Conservation (phyloP, 2,113 vertebrate species). For the Acanthisitta chloris region DNA sequence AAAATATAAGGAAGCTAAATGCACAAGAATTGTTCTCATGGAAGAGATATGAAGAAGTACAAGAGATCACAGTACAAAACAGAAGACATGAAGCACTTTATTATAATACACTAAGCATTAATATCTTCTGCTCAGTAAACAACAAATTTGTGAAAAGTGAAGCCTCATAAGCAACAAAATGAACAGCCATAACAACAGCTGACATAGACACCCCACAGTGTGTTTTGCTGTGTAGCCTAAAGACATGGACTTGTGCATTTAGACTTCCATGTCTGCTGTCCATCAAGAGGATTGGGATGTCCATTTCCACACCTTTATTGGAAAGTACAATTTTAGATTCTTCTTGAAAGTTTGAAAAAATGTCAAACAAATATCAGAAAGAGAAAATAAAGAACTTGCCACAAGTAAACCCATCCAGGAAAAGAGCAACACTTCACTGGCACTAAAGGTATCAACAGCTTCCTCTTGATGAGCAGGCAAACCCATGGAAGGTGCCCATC, state of each 20-base stretch:
- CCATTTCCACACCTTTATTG: not conserved
- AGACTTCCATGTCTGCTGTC: not conserved
- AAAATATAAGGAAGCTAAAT: not conserved
- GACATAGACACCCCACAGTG: fast-evolving
- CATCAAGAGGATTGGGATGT: not conserved
- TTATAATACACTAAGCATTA: not conserved
- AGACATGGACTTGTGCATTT: not conserved
- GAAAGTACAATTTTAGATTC: not conserved
- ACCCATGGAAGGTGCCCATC: not conserved
- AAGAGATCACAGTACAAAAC: not conserved
- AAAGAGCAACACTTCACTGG: not conserved
- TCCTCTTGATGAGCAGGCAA: not conserved
- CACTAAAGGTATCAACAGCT: not conserved
- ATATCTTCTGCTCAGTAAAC: not conserved
- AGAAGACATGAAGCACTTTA: not conserved
- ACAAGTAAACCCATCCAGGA: not conserved
- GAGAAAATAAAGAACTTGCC: not conserved
- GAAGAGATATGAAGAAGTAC: not conserved
- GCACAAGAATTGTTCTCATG: not conserved
- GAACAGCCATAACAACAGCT: not conserved
- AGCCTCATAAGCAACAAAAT: not conserved
- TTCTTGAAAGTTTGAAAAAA: not conserved
- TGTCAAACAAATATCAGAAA: not conserved
- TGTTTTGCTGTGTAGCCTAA: not conserved
- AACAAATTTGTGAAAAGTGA: not conserved